A percentile compares a stretch with the other conserved stretches of the same genome.
Conservation (phyloP, 2,797 vertebrate species). For the Muscicapa striata region DNA sequence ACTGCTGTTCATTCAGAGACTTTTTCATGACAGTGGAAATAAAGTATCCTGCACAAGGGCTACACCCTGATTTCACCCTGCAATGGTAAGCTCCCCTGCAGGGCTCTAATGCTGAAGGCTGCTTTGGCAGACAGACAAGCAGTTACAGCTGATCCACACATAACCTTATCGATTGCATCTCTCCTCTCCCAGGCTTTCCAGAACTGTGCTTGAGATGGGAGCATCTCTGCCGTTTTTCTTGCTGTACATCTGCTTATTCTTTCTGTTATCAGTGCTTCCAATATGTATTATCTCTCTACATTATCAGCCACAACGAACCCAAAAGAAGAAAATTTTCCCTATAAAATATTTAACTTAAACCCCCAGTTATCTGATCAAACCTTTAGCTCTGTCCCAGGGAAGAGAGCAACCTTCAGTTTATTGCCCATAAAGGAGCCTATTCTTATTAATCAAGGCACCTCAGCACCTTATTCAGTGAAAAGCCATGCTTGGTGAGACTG, state of each 20-base stretch:
- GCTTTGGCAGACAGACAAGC: slow-evolving; percentile 4
- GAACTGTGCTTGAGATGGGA: not conserved
- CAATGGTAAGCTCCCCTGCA: not conserved
- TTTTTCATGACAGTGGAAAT: not conserved
- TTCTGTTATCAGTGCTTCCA: slow-evolving; percentile 41
- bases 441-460: not conserved
- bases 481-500: not conserved
- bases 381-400: slow-evolving; percentile 13
- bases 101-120: not conserved
- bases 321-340: slow-evolving; percentile 26
- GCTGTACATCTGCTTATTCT: slow-evolving; percentile 36
- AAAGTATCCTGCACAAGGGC: not conserved
- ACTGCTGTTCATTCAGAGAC: not conserved
- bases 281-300: slow-evolving; percentile 39
- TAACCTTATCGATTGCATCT: not conserved
- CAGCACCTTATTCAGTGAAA: not conserved
- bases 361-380: slow-evolving; percentile 30
- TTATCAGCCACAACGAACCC: slow-evolving; percentile 33
- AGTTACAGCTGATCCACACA: not conserved
- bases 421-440: not conserved
- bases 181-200: slow-evolving; percentile 12
- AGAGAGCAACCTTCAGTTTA: slow-evolving; percentile 21
- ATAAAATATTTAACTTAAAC: slow-evolving; percentile 56
- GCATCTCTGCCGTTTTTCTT: slow-evolving; percentile 31
- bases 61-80: not conserved